Conservation (phyloP, 2,113 vertebrate species). For the Chionodraco myersi region DNA sequence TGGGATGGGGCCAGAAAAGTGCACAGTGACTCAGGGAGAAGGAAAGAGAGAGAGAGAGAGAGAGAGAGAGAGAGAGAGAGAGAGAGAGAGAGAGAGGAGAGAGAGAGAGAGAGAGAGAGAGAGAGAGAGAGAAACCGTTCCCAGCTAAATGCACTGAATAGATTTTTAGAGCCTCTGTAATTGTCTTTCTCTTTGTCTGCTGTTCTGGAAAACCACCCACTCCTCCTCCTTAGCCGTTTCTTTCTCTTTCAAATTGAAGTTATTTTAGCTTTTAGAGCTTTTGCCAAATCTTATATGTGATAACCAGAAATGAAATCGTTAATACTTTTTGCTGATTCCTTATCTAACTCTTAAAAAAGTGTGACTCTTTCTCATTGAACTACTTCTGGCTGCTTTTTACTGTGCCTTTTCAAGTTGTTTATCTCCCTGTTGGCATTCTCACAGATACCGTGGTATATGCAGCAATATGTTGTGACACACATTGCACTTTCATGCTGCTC, state of each 20-base stretch:
- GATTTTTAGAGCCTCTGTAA: constrained; percentile 64
- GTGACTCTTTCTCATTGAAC: background rate
- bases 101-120: background rate
- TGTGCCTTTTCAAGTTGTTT: too few species aligned
- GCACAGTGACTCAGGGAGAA: constrained; percentile 45
- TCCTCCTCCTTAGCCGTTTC: constrained; percentile 49
- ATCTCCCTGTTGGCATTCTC: constrained; percentile 45
- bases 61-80: background rate
- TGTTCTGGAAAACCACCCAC: constrained; percentile 62
- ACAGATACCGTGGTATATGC: background rate
- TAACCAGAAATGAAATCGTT: constrained; percentile 10
- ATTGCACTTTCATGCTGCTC: constrained; percentile 33
- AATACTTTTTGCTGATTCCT: background rate
- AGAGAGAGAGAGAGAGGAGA: background rate
- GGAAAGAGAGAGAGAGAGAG: background rate
- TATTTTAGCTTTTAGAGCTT: constrained; percentile 23
- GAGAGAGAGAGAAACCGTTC: constrained; percentile 28
- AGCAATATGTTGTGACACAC: constrained; percentile 53
- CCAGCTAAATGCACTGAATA: constrained; percentile 61
- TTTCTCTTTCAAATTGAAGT: constrained; percentile 19
- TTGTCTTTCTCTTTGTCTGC: constrained; percentile 67
- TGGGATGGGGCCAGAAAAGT: constrained; percentile 52
- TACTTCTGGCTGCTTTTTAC: too few species aligned
- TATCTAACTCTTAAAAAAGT: background rate
- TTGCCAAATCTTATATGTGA: constrained; percentile 28